Percentiles rank a stretch among this genome's conserved stretches.
phyloP scores from a whole-genome alignment of 2,888 invertebrate species.

The Heliothis peltigera region DNA sequence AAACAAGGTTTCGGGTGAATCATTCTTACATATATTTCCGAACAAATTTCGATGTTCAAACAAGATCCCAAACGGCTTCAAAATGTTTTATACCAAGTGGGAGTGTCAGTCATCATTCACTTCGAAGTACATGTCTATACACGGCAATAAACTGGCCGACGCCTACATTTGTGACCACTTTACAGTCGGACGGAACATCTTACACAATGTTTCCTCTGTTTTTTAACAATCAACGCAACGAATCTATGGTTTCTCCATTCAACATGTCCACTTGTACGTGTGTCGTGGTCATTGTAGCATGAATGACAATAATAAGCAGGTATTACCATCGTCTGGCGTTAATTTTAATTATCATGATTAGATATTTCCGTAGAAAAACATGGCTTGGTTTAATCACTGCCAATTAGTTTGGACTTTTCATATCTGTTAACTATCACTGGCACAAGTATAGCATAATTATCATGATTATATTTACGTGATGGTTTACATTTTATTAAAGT shows the following conservation, averaged over 20 bases:
- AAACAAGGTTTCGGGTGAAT: constrained; percentile 37
- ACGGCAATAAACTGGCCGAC: constrained; percentile 68
- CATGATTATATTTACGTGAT: constrained; percentile 28
- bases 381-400: constrained; percentile 63
- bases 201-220: constrained; percentile 61
- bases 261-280: constrained; percentile 54
- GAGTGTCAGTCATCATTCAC: constrained; percentile 75
- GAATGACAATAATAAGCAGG: constrained; percentile 76
- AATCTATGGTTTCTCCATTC: constrained; percentile 55
- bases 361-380: constrained; percentile 77
- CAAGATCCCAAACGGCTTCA: constrained; percentile 61
- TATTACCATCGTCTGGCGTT: constrained; percentile 71
- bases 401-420: constrained; percentile 49
- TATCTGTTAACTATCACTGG: constrained; percentile 14
- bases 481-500: constrained; percentile 16
- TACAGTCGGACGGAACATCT: constrained; percentile 55
- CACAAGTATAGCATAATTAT: constrained; percentile 11
- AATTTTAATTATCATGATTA: constrained; percentile 80
- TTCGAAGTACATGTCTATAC: constrained; percentile 63
- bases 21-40: constrained; percentile 40
- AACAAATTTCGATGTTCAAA: constrained; percentile 50
- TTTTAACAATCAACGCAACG: constrained; percentile 59
- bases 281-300: constrained; percentile 72
- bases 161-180: constrained; percentile 67
- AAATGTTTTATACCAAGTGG: constrained; percentile 68